Conservation (phyloP, 2,113 vertebrate species). For the Scomber scombrus region DNA sequence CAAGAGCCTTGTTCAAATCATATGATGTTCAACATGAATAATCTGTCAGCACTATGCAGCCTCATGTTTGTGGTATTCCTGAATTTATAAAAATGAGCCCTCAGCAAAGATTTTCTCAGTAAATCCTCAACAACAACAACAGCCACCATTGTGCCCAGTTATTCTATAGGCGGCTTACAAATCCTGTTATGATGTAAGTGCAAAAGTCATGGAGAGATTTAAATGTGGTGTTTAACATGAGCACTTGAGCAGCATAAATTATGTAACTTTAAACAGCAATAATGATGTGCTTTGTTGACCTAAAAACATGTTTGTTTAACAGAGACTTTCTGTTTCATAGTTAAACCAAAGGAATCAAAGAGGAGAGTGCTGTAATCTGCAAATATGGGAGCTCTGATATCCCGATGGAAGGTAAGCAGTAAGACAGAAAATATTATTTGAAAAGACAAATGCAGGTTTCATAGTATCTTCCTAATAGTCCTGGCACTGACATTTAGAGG, state of each 20-base stretch:
- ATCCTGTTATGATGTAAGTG: not conserved
- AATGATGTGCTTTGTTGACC: not conserved
- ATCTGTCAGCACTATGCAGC: not conserved
- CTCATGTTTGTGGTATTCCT: not conserved
- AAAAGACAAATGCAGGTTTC: too few relatives aligned
- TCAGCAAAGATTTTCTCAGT: not conserved
- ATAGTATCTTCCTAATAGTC: too few relatives aligned
- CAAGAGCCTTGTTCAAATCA: not conserved
- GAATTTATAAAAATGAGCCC: not conserved
- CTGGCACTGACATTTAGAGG: too few relatives aligned
- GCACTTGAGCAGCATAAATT: not conserved
- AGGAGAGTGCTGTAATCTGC: not conserved
- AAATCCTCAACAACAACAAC: slow-evolving; percentile 19
- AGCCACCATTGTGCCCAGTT: not conserved
- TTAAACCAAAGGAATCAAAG: slow-evolving; percentile 32
- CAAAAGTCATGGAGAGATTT: not conserved
- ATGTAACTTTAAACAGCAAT: not conserved
- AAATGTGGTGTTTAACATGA: not conserved
- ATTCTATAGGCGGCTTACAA: not conserved
- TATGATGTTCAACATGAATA: not conserved
- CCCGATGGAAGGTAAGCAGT: slow-evolving; percentile 91
- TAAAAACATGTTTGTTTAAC: not conserved
- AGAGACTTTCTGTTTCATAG: slow-evolving; percentile 39
- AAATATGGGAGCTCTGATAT: slow-evolving; percentile 91
- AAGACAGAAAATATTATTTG: not conserved